Conservation (phyloP, 2,888 invertebrate species). For the Chrysopilus asiliformis region DNA sequence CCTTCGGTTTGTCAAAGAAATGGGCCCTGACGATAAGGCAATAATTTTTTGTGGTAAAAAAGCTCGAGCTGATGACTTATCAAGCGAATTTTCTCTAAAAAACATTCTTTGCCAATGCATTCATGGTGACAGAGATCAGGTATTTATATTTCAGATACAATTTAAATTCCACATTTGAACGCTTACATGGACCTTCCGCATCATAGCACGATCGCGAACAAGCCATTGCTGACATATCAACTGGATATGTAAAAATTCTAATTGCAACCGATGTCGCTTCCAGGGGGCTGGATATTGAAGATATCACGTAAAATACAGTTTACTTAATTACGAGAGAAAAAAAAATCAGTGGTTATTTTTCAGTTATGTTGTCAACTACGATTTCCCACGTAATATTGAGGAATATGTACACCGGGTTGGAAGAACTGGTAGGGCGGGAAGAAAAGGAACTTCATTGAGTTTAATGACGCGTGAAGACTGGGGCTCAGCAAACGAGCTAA, state of each 20-base stretch:
- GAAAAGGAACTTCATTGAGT: slow-evolving; percentile 68
- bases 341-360: background rate
- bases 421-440: slow-evolving; percentile 85
- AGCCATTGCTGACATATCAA: slow-evolving; percentile 71
- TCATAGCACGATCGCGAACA: slow-evolving; percentile 53
- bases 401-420: slow-evolving; percentile 91
- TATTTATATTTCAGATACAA: slow-evolving; percentile 9
- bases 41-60: slow-evolving; percentile 88
- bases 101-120: slow-evolving; percentile 64
- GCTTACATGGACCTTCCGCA: background rate
- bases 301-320: slow-evolving; percentile 47
- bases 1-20: slow-evolving; percentile 52
- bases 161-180: background rate
- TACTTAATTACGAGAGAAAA: background rate
- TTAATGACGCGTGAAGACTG: slow-evolving; percentile 71
- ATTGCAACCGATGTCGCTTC: slow-evolving; percentile 94
- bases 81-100: slow-evolving; percentile 60
- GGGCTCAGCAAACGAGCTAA: slow-evolving; percentile 66
- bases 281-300: slow-evolving; percentile 82
- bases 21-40: slow-evolving; percentile 66
- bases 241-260: slow-evolving; percentile 65
- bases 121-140: slow-evolving; percentile 80
- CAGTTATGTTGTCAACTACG: slow-evolving; percentile 76
- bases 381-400: slow-evolving; percentile 88
- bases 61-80: slow-evolving; percentile 65